phyloP scores from a whole-genome alignment of 2,113 vertebrate genomes.

The Cervus canadensis region DNA sequence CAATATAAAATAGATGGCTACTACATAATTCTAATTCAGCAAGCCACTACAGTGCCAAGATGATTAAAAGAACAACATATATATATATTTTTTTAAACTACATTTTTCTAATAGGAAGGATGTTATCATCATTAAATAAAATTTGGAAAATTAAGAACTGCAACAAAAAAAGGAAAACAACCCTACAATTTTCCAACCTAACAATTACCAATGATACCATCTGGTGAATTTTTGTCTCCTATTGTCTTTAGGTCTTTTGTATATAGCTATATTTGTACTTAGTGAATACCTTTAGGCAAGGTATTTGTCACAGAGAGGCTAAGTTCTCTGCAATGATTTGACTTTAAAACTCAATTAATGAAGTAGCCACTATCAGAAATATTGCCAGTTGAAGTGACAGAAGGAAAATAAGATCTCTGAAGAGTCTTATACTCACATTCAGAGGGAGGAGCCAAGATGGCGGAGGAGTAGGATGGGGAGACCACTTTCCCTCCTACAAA shows the following conservation, averaged over 20 bases:
- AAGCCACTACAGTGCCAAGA: background rate
- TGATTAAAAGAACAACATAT: background rate
- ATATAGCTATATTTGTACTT: background rate
- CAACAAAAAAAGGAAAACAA: background rate
- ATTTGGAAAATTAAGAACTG: background rate
- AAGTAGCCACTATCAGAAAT: background rate
- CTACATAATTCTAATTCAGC: background rate
- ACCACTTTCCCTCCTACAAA: too few relatives aligned
- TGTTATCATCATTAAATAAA: background rate
- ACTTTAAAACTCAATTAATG: background rate
- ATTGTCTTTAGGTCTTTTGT: background rate
- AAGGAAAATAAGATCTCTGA: background rate
- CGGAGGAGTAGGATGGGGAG: too few relatives aligned
- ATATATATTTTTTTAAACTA: background rate
- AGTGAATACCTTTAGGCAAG: background rate
- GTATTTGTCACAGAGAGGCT: background rate
- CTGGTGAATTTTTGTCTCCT: background rate
- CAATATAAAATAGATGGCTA: background rate
- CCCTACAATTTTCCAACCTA: background rate
- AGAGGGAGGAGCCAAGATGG: background rate
- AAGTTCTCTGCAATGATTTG: background rate
- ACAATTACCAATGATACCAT: background rate
- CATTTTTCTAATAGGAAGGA: background rate
- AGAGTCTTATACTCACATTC: background rate
- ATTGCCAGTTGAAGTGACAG: background rate